Base-by-base conservation (phyloP, 1,140 invertebrate species). In the Bombus turneri region DNA sequence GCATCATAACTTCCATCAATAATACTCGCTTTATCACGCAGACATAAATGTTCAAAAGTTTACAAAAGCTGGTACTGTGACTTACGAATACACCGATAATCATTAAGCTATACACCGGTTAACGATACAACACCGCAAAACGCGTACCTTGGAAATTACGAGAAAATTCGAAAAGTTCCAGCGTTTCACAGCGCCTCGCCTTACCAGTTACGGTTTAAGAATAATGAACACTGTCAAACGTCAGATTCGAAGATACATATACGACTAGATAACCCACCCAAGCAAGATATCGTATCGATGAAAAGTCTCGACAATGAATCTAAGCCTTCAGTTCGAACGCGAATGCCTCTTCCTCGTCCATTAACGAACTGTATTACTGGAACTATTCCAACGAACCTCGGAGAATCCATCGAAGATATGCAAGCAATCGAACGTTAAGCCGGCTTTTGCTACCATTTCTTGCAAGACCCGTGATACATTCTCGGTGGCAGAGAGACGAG, bases 391-490 rank as follows among this genome's bases (percentile, higher is more conserved):
- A 41, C 37, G 28, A 39, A 2, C 37, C n/a, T 31, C n/a, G n/a
- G 15, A 64, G 15, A 77, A 41, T 41, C 59, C 22, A 3, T 15
- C 34, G n/a, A 28, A 73, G 59, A 62, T 41, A 74, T 43, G 34
- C 39, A 59, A 62, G 13, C 80, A 28, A 62, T 41, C 69, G 53
- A 62, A 43, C 37, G n/a, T 74, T 62, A 28, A 74, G n/a, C 47
- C 34, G 47, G 34, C 37, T 81, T 64, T 43, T 43, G 57, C 62
- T 43, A 78, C 13, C 47, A 69, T 69, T 83, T 78, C 74, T 83
- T 83, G 47, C 34, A 12, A 57, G 72, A 57, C 3, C 59, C 34
- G 15, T n/a, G 53, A 22, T 47, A 37, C 71, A 41, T 39, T 59
- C 37, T 47, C 41, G 72, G 47, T 75, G 31, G 81, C 25, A 64